Evolutionary conservation across 2,888 invertebrate genomes (phyloP).

Genomic region (Netelia fuscicornis): DNA sequence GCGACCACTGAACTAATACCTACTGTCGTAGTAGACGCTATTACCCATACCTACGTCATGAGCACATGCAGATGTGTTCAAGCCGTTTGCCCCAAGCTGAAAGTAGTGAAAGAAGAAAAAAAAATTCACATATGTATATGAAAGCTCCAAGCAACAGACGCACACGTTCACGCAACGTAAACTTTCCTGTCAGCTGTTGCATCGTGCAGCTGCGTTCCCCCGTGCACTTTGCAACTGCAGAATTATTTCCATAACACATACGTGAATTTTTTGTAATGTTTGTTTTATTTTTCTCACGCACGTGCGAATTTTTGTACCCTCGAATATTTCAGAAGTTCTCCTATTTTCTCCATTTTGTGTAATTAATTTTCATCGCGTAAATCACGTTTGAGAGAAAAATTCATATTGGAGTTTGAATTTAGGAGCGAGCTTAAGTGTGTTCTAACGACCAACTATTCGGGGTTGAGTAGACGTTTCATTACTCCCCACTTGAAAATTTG

Average conservation of each 20-base stretch:
- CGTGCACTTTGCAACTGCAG: conserved; percentile 1
- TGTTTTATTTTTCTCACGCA: background rate
- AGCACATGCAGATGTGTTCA: conserved; percentile 26
- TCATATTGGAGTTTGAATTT: background rate
- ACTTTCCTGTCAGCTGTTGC: conserved; percentile 78
- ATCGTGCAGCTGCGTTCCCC: conserved; percentile 75
- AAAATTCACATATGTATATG: conserved; percentile 20
- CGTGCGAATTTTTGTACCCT: background rate
- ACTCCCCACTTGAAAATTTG: conserved; percentile 55
- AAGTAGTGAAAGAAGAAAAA: conserved; percentile 15
- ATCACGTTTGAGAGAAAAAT: background rate
- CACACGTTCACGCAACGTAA: conserved; percentile 54
- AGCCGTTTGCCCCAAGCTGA: conserved; percentile 41
- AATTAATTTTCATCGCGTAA: background rate
- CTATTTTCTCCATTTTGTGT: too few species aligned
- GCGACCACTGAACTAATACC: conserved; percentile 39
- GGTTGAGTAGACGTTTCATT: conserved; percentile 60
- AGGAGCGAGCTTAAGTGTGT: background rate
- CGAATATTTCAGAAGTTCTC: background rate
- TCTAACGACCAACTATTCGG: background rate
- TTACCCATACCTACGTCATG: conserved; percentile 36
- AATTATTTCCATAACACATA: background rate
- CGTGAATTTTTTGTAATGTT: conserved; percentile 5
- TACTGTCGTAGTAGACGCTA: conserved; percentile 29
- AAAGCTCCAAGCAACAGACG: conserved; percentile 60